Evolutionary conservation across 2,797 vertebrate genomes (phyloP).

Genomic region (Okamejei kenojei): DNA sequence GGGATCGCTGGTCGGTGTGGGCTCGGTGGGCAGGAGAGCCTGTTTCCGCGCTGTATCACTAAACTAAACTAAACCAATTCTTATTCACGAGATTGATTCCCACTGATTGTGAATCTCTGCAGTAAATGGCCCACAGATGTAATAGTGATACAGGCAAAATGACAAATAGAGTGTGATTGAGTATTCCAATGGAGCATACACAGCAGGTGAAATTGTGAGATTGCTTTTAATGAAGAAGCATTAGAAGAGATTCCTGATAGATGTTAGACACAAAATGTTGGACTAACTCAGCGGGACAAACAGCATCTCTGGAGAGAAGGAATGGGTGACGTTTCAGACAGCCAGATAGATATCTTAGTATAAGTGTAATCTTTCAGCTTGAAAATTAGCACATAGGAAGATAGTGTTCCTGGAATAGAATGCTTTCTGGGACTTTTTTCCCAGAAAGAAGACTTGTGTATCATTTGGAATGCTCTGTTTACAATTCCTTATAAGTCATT

Average conservation of each 20-base stretch:
- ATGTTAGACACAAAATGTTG: too few species aligned
- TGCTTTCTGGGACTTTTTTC: too few species aligned
- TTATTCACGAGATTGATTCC: not conserved
- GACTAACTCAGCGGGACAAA: too few species aligned
- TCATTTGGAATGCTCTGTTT: not conserved
- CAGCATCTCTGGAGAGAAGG: too few species aligned
- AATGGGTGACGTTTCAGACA: too few species aligned
- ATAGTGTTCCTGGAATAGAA: not conserved
- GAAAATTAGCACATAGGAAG: not conserved
- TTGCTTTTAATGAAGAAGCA: not conserved
- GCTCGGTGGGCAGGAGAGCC: too few species aligned
- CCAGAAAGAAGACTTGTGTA: not conserved
- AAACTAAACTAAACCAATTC: too few species aligned
- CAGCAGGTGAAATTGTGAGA: not conserved
- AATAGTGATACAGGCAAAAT: not conserved
- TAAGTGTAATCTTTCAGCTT: not conserved
- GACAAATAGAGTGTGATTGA: not conserved
- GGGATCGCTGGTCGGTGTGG: too few species aligned
- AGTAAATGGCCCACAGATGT: not conserved
- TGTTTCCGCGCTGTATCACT: too few species aligned
- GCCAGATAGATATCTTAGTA: not conserved
- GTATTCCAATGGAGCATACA: not conserved
- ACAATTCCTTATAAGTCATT: not conserved
- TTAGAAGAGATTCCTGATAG: not conserved
- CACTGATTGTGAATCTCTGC: not conserved